Evolutionary conservation across 1,140 invertebrate species (phyloP).

Genomic region (Procambarus clarkii): DNA sequence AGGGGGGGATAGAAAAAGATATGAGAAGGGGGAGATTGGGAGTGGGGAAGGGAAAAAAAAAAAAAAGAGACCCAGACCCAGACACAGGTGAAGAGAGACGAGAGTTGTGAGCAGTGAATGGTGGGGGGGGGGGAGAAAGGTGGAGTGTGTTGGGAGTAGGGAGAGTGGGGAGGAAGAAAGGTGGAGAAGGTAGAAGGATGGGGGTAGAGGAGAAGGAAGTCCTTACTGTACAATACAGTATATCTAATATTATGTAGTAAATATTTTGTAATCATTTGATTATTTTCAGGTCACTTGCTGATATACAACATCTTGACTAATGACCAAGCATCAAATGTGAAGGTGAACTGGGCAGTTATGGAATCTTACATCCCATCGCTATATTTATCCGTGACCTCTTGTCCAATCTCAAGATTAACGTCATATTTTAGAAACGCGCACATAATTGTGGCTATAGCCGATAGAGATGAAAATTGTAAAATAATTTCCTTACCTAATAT

Average conservation of each 20-base stretch:
- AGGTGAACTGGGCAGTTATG: conserved; percentile 33
- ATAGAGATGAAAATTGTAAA: conserved; percentile 30
- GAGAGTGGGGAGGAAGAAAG: no score
- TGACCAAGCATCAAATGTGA: neutral
- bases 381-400: neutral
- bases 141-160: no score
- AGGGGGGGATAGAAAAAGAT: no score
- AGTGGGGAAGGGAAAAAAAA: no score
- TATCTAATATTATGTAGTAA: no score
- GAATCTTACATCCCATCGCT: conserved; percentile 26
- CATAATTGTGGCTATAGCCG: conserved; percentile 23
- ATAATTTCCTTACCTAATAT: conserved; percentile 22
- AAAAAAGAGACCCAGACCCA: no score
- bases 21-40: no score
- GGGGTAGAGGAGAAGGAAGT: neutral
- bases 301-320: conserved; percentile 28
- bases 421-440: neutral
- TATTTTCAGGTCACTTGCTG: conserved; percentile 35
- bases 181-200: no score
- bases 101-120: no score
- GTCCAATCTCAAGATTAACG: conserved; percentile 15
- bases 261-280: neutral
- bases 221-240: neutral
- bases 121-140: no score
- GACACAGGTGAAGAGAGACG: no score